Conservation (phyloP, 2,888 invertebrate species). For the Nesidiocoris tenuis region DNA sequence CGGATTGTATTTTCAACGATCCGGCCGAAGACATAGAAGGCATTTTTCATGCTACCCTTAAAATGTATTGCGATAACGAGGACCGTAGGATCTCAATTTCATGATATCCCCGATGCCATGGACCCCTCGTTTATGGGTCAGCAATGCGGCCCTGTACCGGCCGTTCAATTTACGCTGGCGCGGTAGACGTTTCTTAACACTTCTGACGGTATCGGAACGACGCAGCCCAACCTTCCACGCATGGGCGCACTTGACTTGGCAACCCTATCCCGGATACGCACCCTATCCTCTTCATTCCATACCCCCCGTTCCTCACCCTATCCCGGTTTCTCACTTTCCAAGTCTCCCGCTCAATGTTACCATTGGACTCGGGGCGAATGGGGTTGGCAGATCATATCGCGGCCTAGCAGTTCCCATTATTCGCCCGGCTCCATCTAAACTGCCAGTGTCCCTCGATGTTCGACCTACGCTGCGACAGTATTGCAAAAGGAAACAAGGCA, state of each 20-base stretch:
- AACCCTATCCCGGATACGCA: conserved; percentile 12
- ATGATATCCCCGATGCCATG: neutral
- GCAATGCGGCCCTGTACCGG: neutral
- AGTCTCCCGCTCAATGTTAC: neutral
- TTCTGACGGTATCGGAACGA: conserved; percentile 12
- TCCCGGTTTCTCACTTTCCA: neutral
- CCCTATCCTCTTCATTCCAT: too few species aligned
- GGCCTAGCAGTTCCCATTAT: neutral
- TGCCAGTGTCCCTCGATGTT: neutral
- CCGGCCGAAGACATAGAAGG: too few species aligned
- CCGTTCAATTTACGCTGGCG: neutral
- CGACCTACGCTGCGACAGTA: neutral
- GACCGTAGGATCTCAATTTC: neutral
- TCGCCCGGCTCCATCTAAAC: neutral
- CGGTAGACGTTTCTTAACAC: conserved; percentile 12
- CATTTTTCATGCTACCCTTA: too few species aligned
- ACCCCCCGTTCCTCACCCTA: neutral
- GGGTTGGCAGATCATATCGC: neutral
- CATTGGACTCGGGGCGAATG: neutral
- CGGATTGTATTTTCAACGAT: too few species aligned
- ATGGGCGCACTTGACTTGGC: conserved; percentile 26
- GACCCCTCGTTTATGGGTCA: neutral
- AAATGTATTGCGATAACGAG: neutral
- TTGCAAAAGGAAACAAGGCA: neutral
- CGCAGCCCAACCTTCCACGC: conserved; percentile 7